Evolutionary conservation across 2,888 invertebrate genomes (phyloP).

Genomic region (Lamellibrachia columna): DNA sequence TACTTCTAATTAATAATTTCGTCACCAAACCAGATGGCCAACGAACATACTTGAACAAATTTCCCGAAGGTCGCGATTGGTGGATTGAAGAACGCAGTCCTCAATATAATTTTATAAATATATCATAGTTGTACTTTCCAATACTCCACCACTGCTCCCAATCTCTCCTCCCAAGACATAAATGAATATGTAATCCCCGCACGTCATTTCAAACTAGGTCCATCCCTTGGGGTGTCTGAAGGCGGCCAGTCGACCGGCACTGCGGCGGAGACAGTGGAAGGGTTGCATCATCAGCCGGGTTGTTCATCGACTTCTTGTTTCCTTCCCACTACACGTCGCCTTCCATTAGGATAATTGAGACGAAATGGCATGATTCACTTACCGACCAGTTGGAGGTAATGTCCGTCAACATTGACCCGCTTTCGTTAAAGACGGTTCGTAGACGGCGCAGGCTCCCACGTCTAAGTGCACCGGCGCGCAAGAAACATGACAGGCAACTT

Average conservation of each 20-base stretch:
- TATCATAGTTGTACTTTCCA: too few relatives aligned
- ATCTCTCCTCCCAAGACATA: too few relatives aligned
- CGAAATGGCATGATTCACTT: not conserved
- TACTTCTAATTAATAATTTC: too few relatives aligned
- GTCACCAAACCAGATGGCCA: too few relatives aligned
- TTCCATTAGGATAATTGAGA: slow-evolving; percentile 1
- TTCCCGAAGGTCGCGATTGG: not conserved
- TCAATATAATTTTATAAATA: too few relatives aligned
- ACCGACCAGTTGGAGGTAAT: not conserved
- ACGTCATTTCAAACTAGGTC: too few relatives aligned
- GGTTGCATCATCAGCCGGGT: not conserved
- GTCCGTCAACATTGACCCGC: not conserved
- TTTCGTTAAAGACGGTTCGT: not conserved
- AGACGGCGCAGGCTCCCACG: not conserved
- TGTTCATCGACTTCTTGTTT: not conserved
- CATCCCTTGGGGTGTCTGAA: too few relatives aligned
- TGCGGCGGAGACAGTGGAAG: not conserved
- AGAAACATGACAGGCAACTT: not conserved
- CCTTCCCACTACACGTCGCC: not conserved
- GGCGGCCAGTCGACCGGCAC: not conserved
- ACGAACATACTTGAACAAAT: too few relatives aligned
- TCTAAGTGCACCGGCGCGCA: not conserved
- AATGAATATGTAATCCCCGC: too few relatives aligned
- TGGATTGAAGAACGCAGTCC: not conserved
- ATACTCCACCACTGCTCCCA: too few relatives aligned